phyloP scores from a whole-genome alignment of 2,888 invertebrate genomes.

The Microplitis manilae region DNA sequence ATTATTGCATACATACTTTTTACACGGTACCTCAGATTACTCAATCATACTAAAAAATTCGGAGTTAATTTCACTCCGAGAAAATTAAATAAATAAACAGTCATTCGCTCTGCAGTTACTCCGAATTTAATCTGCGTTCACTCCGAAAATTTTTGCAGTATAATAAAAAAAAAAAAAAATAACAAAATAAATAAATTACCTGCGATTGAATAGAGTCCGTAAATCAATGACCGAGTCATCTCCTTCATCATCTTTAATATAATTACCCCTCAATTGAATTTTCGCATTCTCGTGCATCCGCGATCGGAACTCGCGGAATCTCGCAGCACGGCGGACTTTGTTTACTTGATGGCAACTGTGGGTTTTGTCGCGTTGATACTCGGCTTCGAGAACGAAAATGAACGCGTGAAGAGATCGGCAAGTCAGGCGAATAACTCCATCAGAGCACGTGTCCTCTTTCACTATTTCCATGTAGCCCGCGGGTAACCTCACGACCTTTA shows the following conservation, averaged over 20 bases:
- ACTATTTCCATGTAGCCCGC: constrained; percentile 65
- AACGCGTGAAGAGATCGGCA: constrained; percentile 65
- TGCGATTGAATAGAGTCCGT: constrained; percentile 63
- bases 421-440: constrained; percentile 60
- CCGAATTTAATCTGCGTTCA: too few species aligned
- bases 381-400: constrained; percentile 65
- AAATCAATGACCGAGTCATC: constrained; percentile 57
- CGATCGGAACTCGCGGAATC: constrained; percentile 9
- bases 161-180: too few species aligned
- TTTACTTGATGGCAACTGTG: constrained; percentile 55
- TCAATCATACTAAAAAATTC: neutral
- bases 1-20: neutral
- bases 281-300: constrained; percentile 14
- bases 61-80: too few species aligned
- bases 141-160: too few species aligned
- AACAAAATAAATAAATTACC: constrained; percentile 51
- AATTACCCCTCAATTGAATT: constrained; percentile 58
- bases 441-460: constrained; percentile 65
- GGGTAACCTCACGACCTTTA: constrained; percentile 44
- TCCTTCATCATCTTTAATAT: constrained; percentile 56
- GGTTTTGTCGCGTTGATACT: constrained; percentile 58
- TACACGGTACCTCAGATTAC: neutral
- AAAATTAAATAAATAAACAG: too few species aligned
- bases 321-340: constrained; percentile 30
- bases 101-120: too few species aligned